These are phyloP conservation scores for Columba guinea DNA, from an alignment of 2,797 vertebrate genomes.

Conservation along the genomic window DNA sequence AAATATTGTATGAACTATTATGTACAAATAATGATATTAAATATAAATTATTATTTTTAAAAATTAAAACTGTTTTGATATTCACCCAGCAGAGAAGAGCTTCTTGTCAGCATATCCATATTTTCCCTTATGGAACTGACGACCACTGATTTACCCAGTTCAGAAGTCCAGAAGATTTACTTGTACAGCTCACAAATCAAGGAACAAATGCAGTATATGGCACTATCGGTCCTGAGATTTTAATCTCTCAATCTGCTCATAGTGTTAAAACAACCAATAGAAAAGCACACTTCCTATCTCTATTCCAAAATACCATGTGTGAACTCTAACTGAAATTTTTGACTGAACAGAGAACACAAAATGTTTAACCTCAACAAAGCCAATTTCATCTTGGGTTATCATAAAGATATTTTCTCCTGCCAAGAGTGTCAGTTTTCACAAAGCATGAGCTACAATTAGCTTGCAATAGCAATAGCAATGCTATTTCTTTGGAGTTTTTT, in stretches of 20 bases:
- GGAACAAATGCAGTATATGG: neutral
- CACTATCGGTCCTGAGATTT: neutral
- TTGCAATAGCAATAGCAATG: neutral
- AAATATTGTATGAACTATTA: neutral
- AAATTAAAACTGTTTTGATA: neutral
- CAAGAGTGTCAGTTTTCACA: neutral
- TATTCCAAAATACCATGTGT: neutral
- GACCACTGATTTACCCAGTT: neutral
- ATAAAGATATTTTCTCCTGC: neutral
- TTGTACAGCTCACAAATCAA: neutral
- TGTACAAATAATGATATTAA: neutral
- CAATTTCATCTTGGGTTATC: neutral
- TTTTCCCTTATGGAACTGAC: neutral
- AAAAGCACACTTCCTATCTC: neutral
- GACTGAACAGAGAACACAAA: neutral
- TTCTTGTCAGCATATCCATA: neutral
- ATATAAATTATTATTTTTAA: no score
- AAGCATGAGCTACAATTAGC: neutral
- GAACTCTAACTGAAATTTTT: neutral
- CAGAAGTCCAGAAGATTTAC: neutral
- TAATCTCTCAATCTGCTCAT: neutral
- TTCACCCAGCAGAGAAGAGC: neutral
- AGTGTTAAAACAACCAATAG: neutral
- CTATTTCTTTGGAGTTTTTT: neutral
- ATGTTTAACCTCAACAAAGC: neutral